Base-by-base conservation (phyloP, 2,888 invertebrate species). In the Coleophora deauratella region DNA sequence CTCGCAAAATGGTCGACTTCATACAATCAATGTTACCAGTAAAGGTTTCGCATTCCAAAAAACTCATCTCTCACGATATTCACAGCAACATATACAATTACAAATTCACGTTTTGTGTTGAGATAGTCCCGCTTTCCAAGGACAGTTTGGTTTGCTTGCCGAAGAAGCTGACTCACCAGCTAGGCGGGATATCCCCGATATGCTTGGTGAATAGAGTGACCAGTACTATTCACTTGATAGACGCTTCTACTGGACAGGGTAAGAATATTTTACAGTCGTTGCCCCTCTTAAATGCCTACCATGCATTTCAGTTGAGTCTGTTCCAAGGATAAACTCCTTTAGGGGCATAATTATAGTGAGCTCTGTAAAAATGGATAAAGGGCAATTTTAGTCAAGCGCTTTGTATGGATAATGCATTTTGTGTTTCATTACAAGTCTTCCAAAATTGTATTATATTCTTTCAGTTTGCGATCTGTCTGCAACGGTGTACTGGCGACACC, bases 81-180 rank as follows among this genome's bases (percentile, higher is more conserved):
- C 97, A 97, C 76, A 98, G 95, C 72, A 99, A 99, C 67, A 89
- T 92, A 10, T 98, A 94, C 78, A 98, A 98, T 74, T 99, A 98
- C 79, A 99, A 99, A 77, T 95, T 94, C 67, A 95, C 97, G 6
- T 95, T 89, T 76, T 94, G 95, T 47, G 92, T 99, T 50, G 98
- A 99, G 74, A 95, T 99, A 58, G 97, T 96, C 1, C 99, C 99
- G 0, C 75, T 99, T 41, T 98, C 98, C 12, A 98, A 98, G 76
- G 96, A 97, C 69, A 95, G 95, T 67, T 86, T 97, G 36, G 92
- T 99, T 1, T 99, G 98, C 66, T 84, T 99, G 2, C 91, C 96
- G 0, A 92, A 92, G 65, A 94, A 94, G 66, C 69, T 97, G 52
- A 93, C 95, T 0, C 94, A 95, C 47, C 93, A 93, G 50, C 77